These are phyloP conservation scores for Cantharis flavilabris DNA, from an alignment of 2,888 invertebrate genomes.

Conservation along the genomic window DNA sequence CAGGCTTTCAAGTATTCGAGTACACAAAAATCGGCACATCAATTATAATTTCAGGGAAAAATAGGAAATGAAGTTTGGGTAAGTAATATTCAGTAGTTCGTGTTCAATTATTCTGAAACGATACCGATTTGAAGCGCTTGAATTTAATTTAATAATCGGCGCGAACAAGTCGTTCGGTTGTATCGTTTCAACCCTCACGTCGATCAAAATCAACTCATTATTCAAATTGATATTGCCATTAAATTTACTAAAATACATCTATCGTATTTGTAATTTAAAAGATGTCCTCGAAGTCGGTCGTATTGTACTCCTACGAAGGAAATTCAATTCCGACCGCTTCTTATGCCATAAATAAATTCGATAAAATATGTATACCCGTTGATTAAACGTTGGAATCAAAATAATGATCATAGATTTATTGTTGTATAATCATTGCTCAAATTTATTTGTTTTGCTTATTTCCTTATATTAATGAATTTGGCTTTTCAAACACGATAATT, in stretches of 20 bases:
- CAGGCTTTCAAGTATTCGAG: neutral
- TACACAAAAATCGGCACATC: constrained; percentile 24
- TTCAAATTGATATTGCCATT: constrained; percentile 40
- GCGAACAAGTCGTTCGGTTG: constrained; percentile 33
- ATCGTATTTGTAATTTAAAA: constrained; percentile 15
- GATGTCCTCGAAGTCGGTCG: neutral
- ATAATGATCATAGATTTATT: constrained; percentile 20
- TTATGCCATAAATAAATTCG: constrained; percentile 13
- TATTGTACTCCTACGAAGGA: neutral
- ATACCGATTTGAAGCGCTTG: constrained; percentile 33
- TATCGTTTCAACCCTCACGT: constrained; percentile 28
- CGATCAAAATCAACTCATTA: constrained; percentile 39
- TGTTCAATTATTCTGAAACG: constrained; percentile 33
- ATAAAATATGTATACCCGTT: constrained; percentile 21
- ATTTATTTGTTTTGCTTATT: neutral
- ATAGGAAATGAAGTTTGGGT: constrained; percentile 30
- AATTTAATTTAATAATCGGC: constrained; percentile 34
- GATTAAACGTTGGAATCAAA: constrained; percentile 17
- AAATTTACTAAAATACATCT: constrained; percentile 32
- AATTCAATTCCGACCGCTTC: constrained; percentile 5
- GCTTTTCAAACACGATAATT: no score
- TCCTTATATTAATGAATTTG: no score
- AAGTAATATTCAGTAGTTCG: constrained; percentile 31
- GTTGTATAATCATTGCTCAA: neutral
- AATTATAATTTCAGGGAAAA: constrained; percentile 17